Percentiles rank a stretch among this genome's conserved stretches.
Conservation (phyloP, 2,797 vertebrate species). For the Cyclura pinguis region DNA sequence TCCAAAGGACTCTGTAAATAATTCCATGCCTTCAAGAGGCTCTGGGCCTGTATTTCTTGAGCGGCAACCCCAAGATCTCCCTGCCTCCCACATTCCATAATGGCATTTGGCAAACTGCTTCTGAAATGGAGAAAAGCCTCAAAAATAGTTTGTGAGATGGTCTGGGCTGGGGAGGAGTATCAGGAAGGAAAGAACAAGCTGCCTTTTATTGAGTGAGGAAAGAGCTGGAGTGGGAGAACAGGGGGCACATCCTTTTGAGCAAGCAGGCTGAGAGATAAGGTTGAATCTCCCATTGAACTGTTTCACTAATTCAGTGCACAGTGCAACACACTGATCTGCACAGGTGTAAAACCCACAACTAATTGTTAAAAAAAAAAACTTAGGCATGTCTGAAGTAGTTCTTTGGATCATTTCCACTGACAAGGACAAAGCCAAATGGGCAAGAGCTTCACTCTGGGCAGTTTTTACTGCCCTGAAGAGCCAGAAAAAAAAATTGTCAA, state of each 20-base stretch:
- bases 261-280: too few relatives aligned
- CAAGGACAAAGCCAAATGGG: neutral
- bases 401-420: neutral
- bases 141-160: neutral
- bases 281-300: too few relatives aligned
- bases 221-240: neutral
- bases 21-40: neutral
- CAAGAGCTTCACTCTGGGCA: neutral
- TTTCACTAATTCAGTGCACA: neutral
- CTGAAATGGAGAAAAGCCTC: neutral
- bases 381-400: neutral
- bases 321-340: neutral
- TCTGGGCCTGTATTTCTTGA: neutral
- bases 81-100: neutral
- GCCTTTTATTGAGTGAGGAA: neutral
- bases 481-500: neutral
- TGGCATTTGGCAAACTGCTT: neutral
- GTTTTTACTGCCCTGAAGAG: neutral
- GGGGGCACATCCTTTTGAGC: neutral
- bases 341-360: neutral
- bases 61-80: too few relatives aligned
- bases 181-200: neutral
- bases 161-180: neutral
- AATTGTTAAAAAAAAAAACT: neutral
- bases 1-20: neutral